Base-by-base conservation (phyloP, 2,113 vertebrate species). In the Hippocampus abdominalis region DNA sequence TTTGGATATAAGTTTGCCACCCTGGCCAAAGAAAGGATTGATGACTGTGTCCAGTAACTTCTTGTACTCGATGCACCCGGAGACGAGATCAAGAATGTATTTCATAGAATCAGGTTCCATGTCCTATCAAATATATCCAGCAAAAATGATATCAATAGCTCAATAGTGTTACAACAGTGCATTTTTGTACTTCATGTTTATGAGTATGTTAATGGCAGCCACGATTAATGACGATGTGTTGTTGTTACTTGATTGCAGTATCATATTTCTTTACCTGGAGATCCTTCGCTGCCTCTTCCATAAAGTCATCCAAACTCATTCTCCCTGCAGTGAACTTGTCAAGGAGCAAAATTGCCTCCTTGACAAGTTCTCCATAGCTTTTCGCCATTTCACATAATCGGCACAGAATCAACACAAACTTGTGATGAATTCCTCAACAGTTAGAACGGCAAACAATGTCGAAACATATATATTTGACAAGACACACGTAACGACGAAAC, bases 41-140 rank as follows among this genome's bases (percentile, higher is more conserved):
- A 97, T 82, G 15, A 96, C 94, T 23, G 92, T 64, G 49, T 94
- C 89, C 86, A 98, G 75, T 51, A 96, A 59, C 67, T 88, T 88
- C 84, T 81, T 92, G 72, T 95, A 89, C 72, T 94, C 91, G 13
- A 92, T 81, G 71, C 96, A 98, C 63, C 95, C 96, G 23, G 91
- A 90, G 53, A 99, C 68, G 3, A 91, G 79, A 46, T 94, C 93
- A 66, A 93, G 73, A 11, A 94, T 68, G 76, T 95, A 95, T 1
- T 80, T 88, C 85, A 86, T 87, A 44, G 93, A 89, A 67, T 68
- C 67, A 48, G 79, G 6, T 3, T 88, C 87, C 72, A 79, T 39
- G 25, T 72, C 66, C 93, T 93, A 77, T 2, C 78, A 74, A 20
- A 84, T 46, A 15, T 18, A 46, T 64, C 2, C 63, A 64, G 23